These are phyloP conservation scores for Porites cylindrica DNA, from an alignment of 92 coral and sea anemone genomes.

Conservation along the genomic window DNA sequence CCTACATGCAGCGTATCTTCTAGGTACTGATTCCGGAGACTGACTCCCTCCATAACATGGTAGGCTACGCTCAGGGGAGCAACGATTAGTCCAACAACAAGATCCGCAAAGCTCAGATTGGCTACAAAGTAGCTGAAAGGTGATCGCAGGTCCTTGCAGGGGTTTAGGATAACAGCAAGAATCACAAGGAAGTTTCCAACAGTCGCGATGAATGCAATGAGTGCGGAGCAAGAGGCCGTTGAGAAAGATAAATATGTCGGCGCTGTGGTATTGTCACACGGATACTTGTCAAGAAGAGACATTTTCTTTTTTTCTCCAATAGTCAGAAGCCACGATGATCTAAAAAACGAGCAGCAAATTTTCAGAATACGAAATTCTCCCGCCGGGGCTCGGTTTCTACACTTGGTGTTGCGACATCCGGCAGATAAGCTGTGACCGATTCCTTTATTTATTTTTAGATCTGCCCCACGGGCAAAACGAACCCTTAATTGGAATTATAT, in stretches of 20 bases:
- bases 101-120: slow-evolving; percentile 86
- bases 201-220: slow-evolving; percentile 60
- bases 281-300: slow-evolving; percentile 60
- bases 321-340: neutral
- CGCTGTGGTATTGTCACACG: slow-evolving; percentile 61
- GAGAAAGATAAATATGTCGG: slow-evolving; percentile 71
- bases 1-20: slow-evolving; percentile 37
- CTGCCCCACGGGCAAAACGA: too few relatives aligned
- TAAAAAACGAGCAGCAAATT: too few relatives aligned
- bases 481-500: too few relatives aligned
- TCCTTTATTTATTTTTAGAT: too few relatives aligned
- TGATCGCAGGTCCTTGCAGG: slow-evolving; percentile 75
- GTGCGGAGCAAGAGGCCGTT: slow-evolving; percentile 64
- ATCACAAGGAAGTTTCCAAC: slow-evolving; percentile 81
- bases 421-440: too few relatives aligned
- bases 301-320: neutral
- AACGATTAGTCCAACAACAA: slow-evolving; percentile 73
- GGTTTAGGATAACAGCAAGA: slow-evolving; percentile 78
- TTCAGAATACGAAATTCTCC: too few relatives aligned
- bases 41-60: slow-evolving; percentile 75
- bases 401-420: too few relatives aligned
- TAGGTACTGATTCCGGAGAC: neutral
- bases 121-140: slow-evolving; percentile 84
- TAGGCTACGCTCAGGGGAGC: slow-evolving; percentile 69
- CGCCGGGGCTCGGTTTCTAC: too few relatives aligned